phyloP scores from a whole-genome alignment of 2,888 invertebrate genomes.

The Morinoia aosen region DNA sequence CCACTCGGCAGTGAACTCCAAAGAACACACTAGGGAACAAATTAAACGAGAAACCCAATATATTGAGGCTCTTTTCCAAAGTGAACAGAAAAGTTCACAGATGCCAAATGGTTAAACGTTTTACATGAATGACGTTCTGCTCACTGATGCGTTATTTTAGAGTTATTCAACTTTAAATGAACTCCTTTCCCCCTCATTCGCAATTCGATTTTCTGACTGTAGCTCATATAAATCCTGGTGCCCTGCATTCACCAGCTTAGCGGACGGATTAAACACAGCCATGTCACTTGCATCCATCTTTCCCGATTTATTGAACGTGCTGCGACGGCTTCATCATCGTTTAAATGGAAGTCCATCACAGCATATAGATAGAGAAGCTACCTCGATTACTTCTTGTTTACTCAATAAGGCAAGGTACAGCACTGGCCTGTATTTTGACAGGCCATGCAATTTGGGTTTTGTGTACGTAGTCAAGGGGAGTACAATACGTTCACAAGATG shows the following conservation, averaged over 20 bases:
- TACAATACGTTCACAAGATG: neutral
- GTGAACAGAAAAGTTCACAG: too few relatives aligned
- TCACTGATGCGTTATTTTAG: too few relatives aligned
- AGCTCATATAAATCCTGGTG: neutral
- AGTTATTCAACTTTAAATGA: too few relatives aligned
- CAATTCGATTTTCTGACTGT: too few relatives aligned
- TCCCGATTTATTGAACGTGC: neutral
- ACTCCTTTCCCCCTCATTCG: too few relatives aligned
- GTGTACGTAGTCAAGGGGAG: neutral
- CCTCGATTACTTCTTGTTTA: neutral
- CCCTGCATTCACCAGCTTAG: neutral
- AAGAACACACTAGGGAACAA: too few relatives aligned
- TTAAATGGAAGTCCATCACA: neutral
- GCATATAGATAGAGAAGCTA: neutral
- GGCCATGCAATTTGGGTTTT: neutral
- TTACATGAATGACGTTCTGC: too few relatives aligned
- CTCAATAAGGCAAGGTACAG: neutral
- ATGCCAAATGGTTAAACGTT: too few relatives aligned
- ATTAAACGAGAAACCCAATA: too few relatives aligned
- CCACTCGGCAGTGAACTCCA: too few relatives aligned
- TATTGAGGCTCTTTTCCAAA: too few relatives aligned
- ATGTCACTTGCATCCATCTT: neutral
- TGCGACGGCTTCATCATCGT: neutral
- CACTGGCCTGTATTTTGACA: neutral
- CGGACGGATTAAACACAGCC: neutral